These are phyloP conservation scores for Nasonovia ribisnigri DNA, from an alignment of 2,888 invertebrate species.

Conservation along the genomic window DNA sequence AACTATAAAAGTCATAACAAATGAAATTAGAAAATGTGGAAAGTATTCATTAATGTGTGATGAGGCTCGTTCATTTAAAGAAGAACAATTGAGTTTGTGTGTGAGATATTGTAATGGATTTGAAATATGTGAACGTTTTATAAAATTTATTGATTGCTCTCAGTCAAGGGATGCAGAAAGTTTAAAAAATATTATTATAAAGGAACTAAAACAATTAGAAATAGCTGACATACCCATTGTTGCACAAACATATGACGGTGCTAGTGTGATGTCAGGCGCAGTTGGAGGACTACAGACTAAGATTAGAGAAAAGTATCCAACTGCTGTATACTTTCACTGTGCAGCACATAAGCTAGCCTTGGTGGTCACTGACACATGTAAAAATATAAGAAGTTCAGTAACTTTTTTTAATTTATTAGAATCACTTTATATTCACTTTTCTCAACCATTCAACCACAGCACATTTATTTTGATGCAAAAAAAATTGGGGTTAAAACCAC, in stretches of 20 bases:
- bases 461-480: slow-evolving; percentile 2
- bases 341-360: neutral
- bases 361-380: neutral
- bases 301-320: slow-evolving; percentile 16
- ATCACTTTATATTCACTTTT: slow-evolving; percentile 10
- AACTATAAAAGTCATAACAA: too few species aligned
- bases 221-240: slow-evolving; percentile 37
- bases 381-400: slow-evolving; percentile 10
- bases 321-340: slow-evolving; percentile 21
- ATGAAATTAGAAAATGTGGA: too few species aligned
- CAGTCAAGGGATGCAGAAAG: too few species aligned
- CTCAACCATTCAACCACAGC: neutral
- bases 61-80: too few species aligned
- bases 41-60: too few species aligned
- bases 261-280: neutral
- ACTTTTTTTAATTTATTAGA: slow-evolving; percentile 20
- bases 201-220: neutral
- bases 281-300: neutral
- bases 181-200: slow-evolving; percentile 26
- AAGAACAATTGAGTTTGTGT: neutral
- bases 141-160: neutral
- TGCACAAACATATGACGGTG: slow-evolving; percentile 9
- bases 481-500: slow-evolving; percentile 10
- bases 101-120: slow-evolving; percentile 33
- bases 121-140: slow-evolving; percentile 21